Conservation (phyloP, 2,797 vertebrate genomes). For the Lepus townsendii region DNA sequence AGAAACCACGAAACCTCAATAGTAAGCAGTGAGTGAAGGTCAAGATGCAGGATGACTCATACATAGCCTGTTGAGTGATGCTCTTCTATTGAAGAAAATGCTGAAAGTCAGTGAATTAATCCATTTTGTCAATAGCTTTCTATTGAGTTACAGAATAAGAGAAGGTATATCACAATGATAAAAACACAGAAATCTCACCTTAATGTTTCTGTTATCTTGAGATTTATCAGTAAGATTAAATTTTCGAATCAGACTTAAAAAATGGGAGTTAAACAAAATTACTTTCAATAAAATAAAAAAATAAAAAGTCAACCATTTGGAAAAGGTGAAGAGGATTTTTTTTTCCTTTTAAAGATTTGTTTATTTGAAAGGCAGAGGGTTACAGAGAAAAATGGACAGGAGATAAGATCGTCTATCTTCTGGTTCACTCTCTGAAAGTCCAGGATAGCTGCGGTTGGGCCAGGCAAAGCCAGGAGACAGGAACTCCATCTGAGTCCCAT, state of each 20-base stretch:
- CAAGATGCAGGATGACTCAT: neutral
- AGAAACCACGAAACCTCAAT: constrained; percentile 20
- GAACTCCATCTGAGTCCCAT: too few relatives aligned
- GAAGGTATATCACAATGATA: neutral
- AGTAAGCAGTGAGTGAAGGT: neutral
- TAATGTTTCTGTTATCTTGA: constrained; percentile 9
- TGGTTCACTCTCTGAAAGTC: too few relatives aligned
- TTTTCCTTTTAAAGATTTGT: too few relatives aligned
- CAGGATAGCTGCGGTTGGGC: too few relatives aligned
- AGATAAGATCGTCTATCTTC: too few relatives aligned
- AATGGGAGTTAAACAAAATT: constrained; percentile 4
- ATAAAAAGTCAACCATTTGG: neutral
- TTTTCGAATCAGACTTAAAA: neutral
- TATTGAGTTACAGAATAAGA: constrained; percentile 55
- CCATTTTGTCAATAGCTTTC: constrained; percentile 37
- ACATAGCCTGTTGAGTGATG: neutral
- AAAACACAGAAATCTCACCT: neutral
- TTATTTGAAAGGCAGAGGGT: too few relatives aligned
- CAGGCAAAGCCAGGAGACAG: too few relatives aligned
- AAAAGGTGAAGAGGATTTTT: neutral
- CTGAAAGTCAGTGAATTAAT: constrained; percentile 11
- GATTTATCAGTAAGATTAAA: constrained; percentile 39
- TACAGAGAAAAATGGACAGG: too few relatives aligned
- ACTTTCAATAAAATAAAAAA: constrained; percentile 8
- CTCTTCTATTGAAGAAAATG: constrained; percentile 15